Base-by-base conservation (phyloP, 2,113 vertebrate genomes). In the Limnothrissa miodon region DNA sequence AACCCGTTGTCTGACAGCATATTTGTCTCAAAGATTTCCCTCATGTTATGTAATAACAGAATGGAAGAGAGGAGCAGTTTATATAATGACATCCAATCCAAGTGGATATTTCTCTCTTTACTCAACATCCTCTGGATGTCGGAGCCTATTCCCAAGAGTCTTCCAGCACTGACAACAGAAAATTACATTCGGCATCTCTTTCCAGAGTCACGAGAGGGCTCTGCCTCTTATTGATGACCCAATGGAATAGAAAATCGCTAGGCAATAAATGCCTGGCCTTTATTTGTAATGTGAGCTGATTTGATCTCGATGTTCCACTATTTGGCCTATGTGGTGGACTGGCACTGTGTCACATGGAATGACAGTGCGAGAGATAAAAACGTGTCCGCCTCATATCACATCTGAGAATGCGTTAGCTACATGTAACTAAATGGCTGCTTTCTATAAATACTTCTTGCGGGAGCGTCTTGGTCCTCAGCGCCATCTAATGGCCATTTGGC, bases 11-110 rank as follows among this genome's bases (percentile, higher is more conserved):
- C 66, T 36, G 66, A 29, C 59, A 74, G 29, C 29, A 70, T 70
- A 13, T 36, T 15, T 42, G 79, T 81, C 59, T 78, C 44, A 19
- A 81, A 46, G 78, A 25, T 51, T 56, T 84, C 25, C 11, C 23
- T 44, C 25, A n/a, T 45, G 36, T 85, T 86, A 84, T 56, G 23
- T 85, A 86, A 80, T n/a, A 21, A 70, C 81, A 48, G 46, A 48
- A 23, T 33, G 66, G 66, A 15, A 33, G 29, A 33, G 8, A 4
- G 66, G 15, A 33, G 44, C 79, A 48, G 66, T 85, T 84, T 85
- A 84, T 80, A 23, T 81, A 85, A 85, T 53, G 25, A 39, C 45
- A 19, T 25, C 66, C 66, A 46, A 46, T 25, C 66, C 66, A 46
- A 46, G 36, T 45, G 48, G 39, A 15, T 45, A n/a, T 39, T 44